Evolutionary conservation across 2,113 vertebrate species (phyloP), one percentile per base, ranked within the genome.

Genomic region (Eurystomus gularis): DNA sequence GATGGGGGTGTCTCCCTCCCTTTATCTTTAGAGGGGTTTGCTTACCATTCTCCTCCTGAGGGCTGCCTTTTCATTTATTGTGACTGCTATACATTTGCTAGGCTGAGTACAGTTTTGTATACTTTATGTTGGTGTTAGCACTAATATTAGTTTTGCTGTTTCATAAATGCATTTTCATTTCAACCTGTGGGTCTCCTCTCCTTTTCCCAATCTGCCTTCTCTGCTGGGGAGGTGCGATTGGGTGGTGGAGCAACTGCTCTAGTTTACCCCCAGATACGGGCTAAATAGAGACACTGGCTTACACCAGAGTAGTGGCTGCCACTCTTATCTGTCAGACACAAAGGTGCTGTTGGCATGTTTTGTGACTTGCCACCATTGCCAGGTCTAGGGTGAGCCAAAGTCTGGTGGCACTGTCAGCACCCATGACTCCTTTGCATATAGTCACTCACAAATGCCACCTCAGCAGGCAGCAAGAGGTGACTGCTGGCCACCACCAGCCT

Each of bases 291-390:
- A 33, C 31, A 33, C 17, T 20, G 18, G 31, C n/a, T 64, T 54
- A 44, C 11, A 71, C 17, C 21, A 37, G n/a, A 54, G 25, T 42
- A 49, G 31, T 26, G 39, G 16, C 61, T 70, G 55, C 13, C 29
- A 39, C 24, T 61, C 19, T 19, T 13, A 70, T 3, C 26, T 54
- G 42, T 16, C 3, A 11, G 39, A 33, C 33, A 76, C 10, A 14
- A 58, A 62, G 61, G 17, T 0, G 0, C 46, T 37, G 37, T 17
- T 66, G 62, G 35, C 17, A 18, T 13, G 2, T 25, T 23, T 16
- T 40, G n/a, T 39, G n/a, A 84, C 37, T 82, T 71, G 52, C 24
- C 52, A 58, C 6, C 39, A 35, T 7, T 46, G 14, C 25, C 54
- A 20, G 1, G 2, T 10, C 23, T 66, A 25, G 18, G 7, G 15